Conservation (phyloP, 2,888 invertebrate genomes). For the Hipparchia sbordonii region DNA sequence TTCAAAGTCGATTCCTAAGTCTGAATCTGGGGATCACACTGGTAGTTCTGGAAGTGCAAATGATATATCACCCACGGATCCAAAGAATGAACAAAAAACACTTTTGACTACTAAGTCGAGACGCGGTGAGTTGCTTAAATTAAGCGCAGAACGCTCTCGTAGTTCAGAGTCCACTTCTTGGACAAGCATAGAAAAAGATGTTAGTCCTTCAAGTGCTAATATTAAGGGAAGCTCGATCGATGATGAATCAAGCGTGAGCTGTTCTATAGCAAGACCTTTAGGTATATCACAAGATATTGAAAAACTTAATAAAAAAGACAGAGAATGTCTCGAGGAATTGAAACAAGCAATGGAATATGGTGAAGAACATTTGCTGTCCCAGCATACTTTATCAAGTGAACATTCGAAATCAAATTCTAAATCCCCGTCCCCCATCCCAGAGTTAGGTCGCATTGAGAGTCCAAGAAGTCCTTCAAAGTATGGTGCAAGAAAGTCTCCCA, state of each 20-base stretch:
- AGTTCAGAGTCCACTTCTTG: slow-evolving; percentile 91
- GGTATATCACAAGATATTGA: slow-evolving; percentile 90
- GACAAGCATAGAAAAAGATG: slow-evolving; percentile 90
- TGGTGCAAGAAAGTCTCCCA: slow-evolving; percentile 74
- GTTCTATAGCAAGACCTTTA: slow-evolving; percentile 90
- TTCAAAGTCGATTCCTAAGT: slow-evolving; percentile 67
- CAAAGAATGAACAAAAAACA: slow-evolving; percentile 62
- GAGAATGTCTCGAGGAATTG: slow-evolving; percentile 83
- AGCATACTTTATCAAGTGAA: slow-evolving; percentile 73
- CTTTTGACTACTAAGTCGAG: slow-evolving; percentile 76
- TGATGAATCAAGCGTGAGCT: slow-evolving; percentile 89
- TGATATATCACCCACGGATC: slow-evolving; percentile 68
- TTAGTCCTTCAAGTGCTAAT: slow-evolving; percentile 83
- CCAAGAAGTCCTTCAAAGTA: slow-evolving; percentile 73
- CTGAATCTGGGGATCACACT: slow-evolving; percentile 72
- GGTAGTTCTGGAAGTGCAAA: slow-evolving; percentile 75
- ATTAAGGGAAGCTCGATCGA: slow-evolving; percentile 87
- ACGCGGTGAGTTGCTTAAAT: slow-evolving; percentile 83
- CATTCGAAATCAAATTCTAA: slow-evolving; percentile 77
- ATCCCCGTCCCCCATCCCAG: slow-evolving; percentile 68
- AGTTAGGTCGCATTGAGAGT: slow-evolving; percentile 72
- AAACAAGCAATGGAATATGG: slow-evolving; percentile 83
- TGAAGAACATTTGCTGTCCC: slow-evolving; percentile 73
- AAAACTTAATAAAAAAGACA: slow-evolving; percentile 85
- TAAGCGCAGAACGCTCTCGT: slow-evolving; percentile 88